These are phyloP conservation scores for Alces alces DNA, from an alignment of 2,113 vertebrate genomes.

Conservation along the genomic window DNA sequence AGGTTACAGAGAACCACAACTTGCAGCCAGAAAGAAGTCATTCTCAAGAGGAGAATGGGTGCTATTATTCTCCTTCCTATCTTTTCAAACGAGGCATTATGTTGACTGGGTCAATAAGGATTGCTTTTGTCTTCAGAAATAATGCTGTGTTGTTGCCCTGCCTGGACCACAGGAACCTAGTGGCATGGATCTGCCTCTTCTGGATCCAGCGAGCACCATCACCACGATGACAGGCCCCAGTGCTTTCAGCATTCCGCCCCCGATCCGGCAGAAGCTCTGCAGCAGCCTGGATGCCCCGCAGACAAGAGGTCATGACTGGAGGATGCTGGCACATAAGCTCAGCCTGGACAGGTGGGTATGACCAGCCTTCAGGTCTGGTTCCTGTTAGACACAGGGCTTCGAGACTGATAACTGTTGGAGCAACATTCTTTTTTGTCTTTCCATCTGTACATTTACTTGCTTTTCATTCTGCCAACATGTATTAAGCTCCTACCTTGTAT, in stretches of 20 bases:
- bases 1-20: background rate
- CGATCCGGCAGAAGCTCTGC: slow-evolving; percentile 96
- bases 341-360: slow-evolving; percentile 92
- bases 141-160: background rate
- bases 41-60: background rate
- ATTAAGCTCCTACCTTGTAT: background rate
- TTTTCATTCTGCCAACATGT: background rate
- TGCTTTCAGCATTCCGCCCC: slow-evolving; percentile 95
- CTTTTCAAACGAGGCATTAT: background rate
- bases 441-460: background rate
- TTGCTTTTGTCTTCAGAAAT: slow-evolving; percentile 1
- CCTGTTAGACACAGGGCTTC: background rate
- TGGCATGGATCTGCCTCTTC: slow-evolving; percentile 89
- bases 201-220: slow-evolving; percentile 90
- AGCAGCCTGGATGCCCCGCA: slow-evolving; percentile 97
- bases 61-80: background rate
- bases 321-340: slow-evolving; percentile 97
- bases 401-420: background rate
- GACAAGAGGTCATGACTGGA: slow-evolving; percentile 96
- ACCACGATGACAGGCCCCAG: slow-evolving; percentile 92
- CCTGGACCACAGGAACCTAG: slow-evolving; percentile 85
- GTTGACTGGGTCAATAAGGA: background rate
- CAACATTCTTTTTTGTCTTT: background rate
- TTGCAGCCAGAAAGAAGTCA: background rate
- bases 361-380: background rate